Conservation (phyloP, 1,140 invertebrate genomes). For the Venustaconcha ellipsiformis region DNA sequence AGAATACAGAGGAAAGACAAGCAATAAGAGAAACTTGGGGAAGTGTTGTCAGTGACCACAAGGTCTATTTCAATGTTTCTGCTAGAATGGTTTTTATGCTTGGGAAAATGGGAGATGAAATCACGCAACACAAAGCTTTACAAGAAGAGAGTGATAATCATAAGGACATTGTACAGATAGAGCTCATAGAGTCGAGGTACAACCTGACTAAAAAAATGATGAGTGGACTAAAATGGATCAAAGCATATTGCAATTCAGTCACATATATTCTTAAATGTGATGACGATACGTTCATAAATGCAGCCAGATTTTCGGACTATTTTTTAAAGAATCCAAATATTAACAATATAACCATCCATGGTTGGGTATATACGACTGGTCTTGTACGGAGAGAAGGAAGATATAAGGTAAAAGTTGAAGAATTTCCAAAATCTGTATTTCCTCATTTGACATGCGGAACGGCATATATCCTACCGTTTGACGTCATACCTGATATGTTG, state of each 20-base stretch:
- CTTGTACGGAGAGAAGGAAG: background rate
- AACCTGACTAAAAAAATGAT: conserved; percentile 8
- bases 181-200: background rate
- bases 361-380: background rate
- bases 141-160: background rate
- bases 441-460: background rate
- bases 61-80: too few species aligned
- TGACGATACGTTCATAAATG: conserved; percentile 3
- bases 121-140: background rate
- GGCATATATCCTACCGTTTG: background rate
- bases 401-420: background rate
- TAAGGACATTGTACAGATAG: conserved; percentile 5
- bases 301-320: background rate
- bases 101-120: background rate
- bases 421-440: background rate
- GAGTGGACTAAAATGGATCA: conserved; percentile 3
- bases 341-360: background rate
- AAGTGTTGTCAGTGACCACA: too few species aligned
- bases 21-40: too few species aligned
- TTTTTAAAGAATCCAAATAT: background rate
- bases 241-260: background rate
- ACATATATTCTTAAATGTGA: conserved; percentile 7
- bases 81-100: background rate
- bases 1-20: too few species aligned
- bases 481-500: background rate